These are phyloP conservation scores for Alloscopus bannaensis DNA, from an alignment of 2,888 invertebrate species.

Conservation along the genomic window DNA sequence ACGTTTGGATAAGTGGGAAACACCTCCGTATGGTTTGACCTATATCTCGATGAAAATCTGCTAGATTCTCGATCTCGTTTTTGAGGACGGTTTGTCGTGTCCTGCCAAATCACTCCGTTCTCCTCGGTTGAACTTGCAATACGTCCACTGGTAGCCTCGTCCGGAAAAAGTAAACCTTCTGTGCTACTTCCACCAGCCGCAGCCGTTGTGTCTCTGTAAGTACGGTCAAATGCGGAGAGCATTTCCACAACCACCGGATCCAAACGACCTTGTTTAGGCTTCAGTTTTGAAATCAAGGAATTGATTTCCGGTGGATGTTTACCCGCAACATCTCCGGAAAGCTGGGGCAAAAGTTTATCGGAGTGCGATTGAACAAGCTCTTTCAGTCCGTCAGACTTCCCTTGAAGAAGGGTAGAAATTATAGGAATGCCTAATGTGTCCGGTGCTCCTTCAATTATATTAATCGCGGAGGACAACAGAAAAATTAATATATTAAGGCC, in stretches of 20 bases:
- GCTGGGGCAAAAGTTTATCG: conserved; percentile 31
- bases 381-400: conserved; percentile 42
- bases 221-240: conserved; percentile 54
- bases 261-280: conserved; percentile 66
- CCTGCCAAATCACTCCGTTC: conserved; percentile 56
- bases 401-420: conserved; percentile 22
- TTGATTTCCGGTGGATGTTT: conserved; percentile 61
- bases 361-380: conserved; percentile 44
- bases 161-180: conserved; percentile 28
- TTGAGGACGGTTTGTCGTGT: conserved; percentile 25
- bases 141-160: conserved; percentile 39
- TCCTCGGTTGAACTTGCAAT: conserved; percentile 57
- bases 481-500: conserved; percentile 10
- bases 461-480: conserved; percentile 25
- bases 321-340: conserved; percentile 38
- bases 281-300: conserved; percentile 66
- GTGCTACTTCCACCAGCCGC: conserved; percentile 17
- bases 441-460: conserved; percentile 18
- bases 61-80: conserved; percentile 38
- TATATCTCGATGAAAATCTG: conserved; percentile 70
- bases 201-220: conserved; percentile 39
- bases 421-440: conserved; percentile 50
- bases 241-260: conserved; percentile 69
- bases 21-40: conserved; percentile 39
- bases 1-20: no score